phyloP scores from a whole-genome alignment of 2,113 vertebrate species.

The Ursus arctos region DNA sequence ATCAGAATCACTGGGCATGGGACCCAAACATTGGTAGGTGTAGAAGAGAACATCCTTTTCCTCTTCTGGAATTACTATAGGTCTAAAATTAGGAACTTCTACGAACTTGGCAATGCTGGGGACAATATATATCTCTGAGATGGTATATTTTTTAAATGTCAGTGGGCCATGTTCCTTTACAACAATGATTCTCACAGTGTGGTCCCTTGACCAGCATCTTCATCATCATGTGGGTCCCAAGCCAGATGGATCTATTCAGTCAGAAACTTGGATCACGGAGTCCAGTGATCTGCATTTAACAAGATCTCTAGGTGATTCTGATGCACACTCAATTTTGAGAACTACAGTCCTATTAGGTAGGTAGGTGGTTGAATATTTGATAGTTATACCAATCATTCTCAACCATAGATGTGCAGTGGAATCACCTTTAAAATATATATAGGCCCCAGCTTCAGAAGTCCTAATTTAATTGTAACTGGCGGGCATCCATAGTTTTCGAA shows the following conservation, averaged over 20 bases:
- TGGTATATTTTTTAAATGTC: neutral
- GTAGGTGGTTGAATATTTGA: neutral
- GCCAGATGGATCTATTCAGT: neutral
- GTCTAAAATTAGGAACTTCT: neutral
- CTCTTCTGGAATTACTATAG: neutral
- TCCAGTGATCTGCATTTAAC: neutral
- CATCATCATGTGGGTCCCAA: fast-evolving
- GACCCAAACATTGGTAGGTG: neutral
- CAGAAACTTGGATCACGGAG: neutral
- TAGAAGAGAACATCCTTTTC: neutral
- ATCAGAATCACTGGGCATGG: neutral
- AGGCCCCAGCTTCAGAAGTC: neutral
- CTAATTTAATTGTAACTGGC: constrained; percentile 27
- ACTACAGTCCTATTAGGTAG: neutral
- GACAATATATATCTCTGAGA: neutral
- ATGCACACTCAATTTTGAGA: neutral
- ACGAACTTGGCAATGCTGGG: neutral
- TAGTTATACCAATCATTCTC: neutral
- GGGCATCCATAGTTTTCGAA: constrained; percentile 26
- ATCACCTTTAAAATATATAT: neutral
- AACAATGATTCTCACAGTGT: neutral
- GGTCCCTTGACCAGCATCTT: neutral
- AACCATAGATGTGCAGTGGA: neutral
- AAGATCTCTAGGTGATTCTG: neutral
- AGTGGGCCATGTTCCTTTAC: neutral